phyloP scores from a whole-genome alignment of 1,140 invertebrate genomes.

The Zelostemma sp. region DNA sequence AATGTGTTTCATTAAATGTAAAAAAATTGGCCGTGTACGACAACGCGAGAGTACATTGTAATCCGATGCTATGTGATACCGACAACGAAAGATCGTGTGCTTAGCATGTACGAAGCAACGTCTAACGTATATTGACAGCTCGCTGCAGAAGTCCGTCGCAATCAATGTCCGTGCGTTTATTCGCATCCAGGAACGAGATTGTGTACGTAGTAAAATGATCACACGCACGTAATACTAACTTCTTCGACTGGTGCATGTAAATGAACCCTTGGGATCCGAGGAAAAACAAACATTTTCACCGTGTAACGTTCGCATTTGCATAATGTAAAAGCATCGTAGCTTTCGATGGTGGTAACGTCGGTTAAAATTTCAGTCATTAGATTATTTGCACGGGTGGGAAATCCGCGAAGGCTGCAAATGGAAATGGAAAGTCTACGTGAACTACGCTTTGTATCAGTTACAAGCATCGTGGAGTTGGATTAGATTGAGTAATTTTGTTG shows the following conservation, averaged over 20 bases:
- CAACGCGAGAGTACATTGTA: slow-evolving; percentile 44
- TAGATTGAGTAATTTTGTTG: neutral
- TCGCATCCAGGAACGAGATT: neutral
- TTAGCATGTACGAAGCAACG: slow-evolving; percentile 25
- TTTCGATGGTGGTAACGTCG: slow-evolving; percentile 19
- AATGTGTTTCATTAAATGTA: no score
- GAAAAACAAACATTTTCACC: slow-evolving; percentile 43
- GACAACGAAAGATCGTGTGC: slow-evolving; percentile 35
- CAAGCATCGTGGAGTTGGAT: neutral
- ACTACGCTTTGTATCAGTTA: neutral
- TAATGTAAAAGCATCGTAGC: slow-evolving; percentile 32
- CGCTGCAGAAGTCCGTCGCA: slow-evolving; percentile 35
- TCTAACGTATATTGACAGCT: slow-evolving; percentile 47
- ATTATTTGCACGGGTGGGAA: slow-evolving; percentile 27
- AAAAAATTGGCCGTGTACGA: slow-evolving; percentile 10
- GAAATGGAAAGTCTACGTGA: neutral
- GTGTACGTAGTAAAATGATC: slow-evolving; percentile 17
- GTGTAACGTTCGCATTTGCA: slow-evolving; percentile 38
- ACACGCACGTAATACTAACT: slow-evolving; percentile 1
- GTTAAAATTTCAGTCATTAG: slow-evolving; percentile 32
- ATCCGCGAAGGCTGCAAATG: neutral
- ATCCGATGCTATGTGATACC: slow-evolving; percentile 35
- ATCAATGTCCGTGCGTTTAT: slow-evolving; percentile 34
- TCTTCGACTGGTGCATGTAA: slow-evolving; percentile 30
- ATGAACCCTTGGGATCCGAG: slow-evolving; percentile 19